phyloP scores from a whole-genome alignment of 2,113 vertebrate genomes.

The Lagopus muta region DNA sequence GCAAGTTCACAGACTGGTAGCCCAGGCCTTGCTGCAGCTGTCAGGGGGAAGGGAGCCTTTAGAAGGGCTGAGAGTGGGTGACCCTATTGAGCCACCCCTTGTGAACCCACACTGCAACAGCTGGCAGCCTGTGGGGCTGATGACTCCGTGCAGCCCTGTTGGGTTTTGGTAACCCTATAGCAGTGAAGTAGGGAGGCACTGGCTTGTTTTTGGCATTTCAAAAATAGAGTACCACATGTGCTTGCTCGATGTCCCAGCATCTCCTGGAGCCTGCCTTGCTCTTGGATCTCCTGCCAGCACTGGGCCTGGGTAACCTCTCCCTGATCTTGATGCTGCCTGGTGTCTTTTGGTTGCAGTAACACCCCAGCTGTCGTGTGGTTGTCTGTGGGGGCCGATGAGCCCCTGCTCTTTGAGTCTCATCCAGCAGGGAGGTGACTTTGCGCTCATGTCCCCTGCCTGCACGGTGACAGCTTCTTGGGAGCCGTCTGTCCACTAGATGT shows the following conservation, averaged over 20 bases:
- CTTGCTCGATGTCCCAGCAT: neutral
- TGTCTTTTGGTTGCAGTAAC: neutral
- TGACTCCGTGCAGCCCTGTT: neutral
- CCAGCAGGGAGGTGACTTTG: neutral
- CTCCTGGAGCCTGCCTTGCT: neutral
- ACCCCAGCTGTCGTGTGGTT: fast-evolving
- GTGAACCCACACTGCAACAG: neutral
- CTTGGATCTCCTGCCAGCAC: neutral
- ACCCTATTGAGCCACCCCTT: neutral
- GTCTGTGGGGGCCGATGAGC: no score
- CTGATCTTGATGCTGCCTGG: neutral
- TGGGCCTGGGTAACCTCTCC: neutral
- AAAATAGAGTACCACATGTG: neutral
- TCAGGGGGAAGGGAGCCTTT: neutral
- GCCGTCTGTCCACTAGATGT: neutral
- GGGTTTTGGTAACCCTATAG: neutral
- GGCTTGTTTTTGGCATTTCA: neutral
- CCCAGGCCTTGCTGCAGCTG: neutral
- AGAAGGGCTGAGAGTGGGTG: neutral
- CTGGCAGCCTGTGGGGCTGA: neutral
- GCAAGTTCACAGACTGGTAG: neutral
- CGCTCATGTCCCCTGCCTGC: neutral
- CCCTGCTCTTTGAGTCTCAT: neutral
- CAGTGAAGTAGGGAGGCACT: neutral
- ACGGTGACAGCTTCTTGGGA: neutral